Conservation (phyloP, 2,113 vertebrate species). For the Daphoenositta chrysoptera region DNA sequence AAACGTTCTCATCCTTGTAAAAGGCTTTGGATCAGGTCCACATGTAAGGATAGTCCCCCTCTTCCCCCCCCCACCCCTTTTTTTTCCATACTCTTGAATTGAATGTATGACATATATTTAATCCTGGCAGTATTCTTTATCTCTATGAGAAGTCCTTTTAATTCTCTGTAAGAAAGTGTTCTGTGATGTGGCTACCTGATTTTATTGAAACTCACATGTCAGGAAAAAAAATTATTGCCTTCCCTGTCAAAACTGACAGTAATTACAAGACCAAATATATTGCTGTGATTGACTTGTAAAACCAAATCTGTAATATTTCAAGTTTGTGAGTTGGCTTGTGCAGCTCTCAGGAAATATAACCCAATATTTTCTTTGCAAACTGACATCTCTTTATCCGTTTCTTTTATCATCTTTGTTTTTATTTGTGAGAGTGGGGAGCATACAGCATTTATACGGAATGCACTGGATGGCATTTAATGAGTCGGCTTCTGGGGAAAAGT, state of each 20-base stretch:
- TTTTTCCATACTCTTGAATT: background rate
- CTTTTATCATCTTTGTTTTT: slow-evolving; percentile 29
- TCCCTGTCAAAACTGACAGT: slow-evolving; percentile 50
- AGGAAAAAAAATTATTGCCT: slow-evolving; percentile 20
- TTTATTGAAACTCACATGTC: slow-evolving; percentile 40
- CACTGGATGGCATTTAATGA: background rate
- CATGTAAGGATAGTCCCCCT: background rate
- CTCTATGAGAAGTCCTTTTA: slow-evolving; percentile 41
- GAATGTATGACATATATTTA: slow-evolving; percentile 26
- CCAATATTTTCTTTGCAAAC: background rate
- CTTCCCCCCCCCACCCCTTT: too few species aligned
- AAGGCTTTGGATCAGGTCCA: background rate
- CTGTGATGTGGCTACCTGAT: slow-evolving; percentile 38
- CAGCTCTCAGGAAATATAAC: slow-evolving; percentile 12
- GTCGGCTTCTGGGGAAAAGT: background rate
- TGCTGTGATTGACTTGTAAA: slow-evolving; percentile 55
- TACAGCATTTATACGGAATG: background rate
- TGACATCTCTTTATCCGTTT: slow-evolving; percentile 30
- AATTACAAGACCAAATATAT: slow-evolving; percentile 54
- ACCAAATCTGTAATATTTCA: slow-evolving; percentile 53
- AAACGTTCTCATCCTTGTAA: background rate
- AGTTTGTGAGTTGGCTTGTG: background rate
- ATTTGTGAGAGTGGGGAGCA: background rate
- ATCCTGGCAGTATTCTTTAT: slow-evolving; percentile 23
- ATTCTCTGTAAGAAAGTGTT: slow-evolving; percentile 33